Evolutionary conservation across 1,140 invertebrate species (phyloP).

Genomic region (Bradysia coprophila): DNA sequence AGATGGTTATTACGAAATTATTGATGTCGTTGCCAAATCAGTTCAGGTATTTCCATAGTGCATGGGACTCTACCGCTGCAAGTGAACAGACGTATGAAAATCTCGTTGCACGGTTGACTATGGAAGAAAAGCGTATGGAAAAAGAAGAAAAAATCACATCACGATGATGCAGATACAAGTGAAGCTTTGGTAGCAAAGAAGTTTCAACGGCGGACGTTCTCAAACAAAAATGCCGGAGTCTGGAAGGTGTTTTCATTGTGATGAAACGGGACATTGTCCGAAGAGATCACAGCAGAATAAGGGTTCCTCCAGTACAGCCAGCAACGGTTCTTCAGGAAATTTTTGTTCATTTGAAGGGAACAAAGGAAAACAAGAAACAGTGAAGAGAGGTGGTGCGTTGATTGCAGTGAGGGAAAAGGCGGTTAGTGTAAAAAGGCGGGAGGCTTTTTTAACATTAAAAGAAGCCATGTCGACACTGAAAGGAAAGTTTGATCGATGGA

Average conservation of each 20-base stretch:
- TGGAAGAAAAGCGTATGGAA: constrained; percentile 8
- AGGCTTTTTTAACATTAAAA: background rate
- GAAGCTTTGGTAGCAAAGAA: constrained; percentile 1
- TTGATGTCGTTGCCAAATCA: constrained; percentile 13
- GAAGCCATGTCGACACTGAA: background rate
- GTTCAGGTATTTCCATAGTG: constrained; percentile 11
- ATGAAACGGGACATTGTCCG: constrained; percentile 5
- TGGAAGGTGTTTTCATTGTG: constrained; percentile 8
- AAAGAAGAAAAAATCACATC: background rate
- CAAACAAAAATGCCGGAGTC: background rate
- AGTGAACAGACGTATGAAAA: constrained; percentile 9
- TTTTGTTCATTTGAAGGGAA: too few species aligned
- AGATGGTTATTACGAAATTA: constrained; percentile 14
- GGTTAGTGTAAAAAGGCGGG: too few species aligned
- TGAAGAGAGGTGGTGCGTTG: background rate
- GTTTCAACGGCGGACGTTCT: background rate
- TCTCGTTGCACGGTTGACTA: constrained; percentile 8
- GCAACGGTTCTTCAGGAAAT: too few species aligned
- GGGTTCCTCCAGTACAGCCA: too few species aligned
- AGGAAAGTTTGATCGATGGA: background rate
- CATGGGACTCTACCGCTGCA: constrained; percentile 10
- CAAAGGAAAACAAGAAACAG: too few species aligned
- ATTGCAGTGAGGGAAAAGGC: too few species aligned
- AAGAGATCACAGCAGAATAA: background rate
- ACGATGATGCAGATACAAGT: too few species aligned